phyloP scores from a whole-genome alignment of 1,140 invertebrate species.

The Pemphigus obesinymphae region DNA sequence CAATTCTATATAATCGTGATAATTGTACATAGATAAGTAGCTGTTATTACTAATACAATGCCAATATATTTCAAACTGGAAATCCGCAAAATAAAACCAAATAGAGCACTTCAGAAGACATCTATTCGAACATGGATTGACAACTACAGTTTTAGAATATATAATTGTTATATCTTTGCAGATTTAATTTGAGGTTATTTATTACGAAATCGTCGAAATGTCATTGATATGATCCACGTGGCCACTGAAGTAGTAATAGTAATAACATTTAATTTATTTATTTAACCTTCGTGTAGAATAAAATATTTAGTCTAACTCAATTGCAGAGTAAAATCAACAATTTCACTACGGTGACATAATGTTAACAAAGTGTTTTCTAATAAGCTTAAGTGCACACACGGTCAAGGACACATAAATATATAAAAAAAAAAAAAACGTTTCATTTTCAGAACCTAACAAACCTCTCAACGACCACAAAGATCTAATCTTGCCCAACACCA shows the following conservation, averaged over 20 bases:
- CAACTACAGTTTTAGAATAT: too few relatives aligned
- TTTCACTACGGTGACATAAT: background rate
- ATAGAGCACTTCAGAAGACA: too few relatives aligned
- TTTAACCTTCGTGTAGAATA: constrained; percentile 11
- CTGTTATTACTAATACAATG: background rate
- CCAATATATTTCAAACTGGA: background rate
- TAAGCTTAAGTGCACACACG: constrained; percentile 18
- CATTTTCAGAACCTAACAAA: constrained; percentile 55
- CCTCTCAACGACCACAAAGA: constrained; percentile 73
- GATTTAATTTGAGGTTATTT: background rate
- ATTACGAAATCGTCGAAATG: background rate
- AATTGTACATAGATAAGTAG: background rate
- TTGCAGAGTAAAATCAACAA: background rate
- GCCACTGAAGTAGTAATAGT: background rate
- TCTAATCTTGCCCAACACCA: constrained; percentile 79
- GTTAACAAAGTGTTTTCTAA: constrained; percentile 13
- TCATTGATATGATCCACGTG: background rate
- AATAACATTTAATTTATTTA: background rate
- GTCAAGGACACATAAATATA: background rate
- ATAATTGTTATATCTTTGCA: background rate
- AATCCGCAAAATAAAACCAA: background rate
- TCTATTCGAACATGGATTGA: too few relatives aligned
- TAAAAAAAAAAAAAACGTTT: constrained; percentile 57
- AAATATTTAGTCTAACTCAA: constrained; percentile 11
- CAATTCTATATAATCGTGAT: background rate